Evolutionary conservation across 2,797 vertebrate genomes (phyloP), one percentile per base, ranked within the genome.

Genomic region (Channa striata): DNA sequence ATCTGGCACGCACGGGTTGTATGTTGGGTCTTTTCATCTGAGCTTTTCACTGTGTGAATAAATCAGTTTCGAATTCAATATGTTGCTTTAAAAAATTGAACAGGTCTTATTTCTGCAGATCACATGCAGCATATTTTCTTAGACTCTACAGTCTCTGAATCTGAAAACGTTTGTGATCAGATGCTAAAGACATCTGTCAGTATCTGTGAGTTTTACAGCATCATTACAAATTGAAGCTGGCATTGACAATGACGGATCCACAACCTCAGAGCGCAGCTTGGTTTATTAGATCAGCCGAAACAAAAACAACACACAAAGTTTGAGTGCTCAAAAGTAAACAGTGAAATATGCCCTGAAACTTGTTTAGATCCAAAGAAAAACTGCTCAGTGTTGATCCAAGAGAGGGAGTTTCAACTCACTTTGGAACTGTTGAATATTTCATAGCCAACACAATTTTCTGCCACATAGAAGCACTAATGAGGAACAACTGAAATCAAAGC

Each of bases 401-500:
- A 11, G 69, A 82, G 56, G 39, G 44, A 2, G 43, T 72, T 82
- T 82, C 70, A 79, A 52, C 63, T 63, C 16, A 1, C 69, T 59
- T 12, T 63, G 67, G 72, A 82, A 53, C 74, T 72, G 60, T 25
- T 91, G 78, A 90, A 89, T 90, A 87, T 91, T 90, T 91, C 72
- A 90, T 78, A 42, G 54, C 56, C 61, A 65, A 59, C 77, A 66
- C 77, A 69, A n/a, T 77, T 77, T 72, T 74, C 59, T 60, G 57
- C 30, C 1, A n/a, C 68, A 80, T 23, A 61, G 75, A 76, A 49
- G 59, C 79, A 47, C 62, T 89, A 89, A 90, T 82, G 74, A 90
- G 84, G 66, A 89, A 85, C 68, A 84, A 87, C 61, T 81, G 68
- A 85, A 89, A 90, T 86, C 75, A 86, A 85, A 89, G 83, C 56